phyloP scores from a whole-genome alignment of 2,113 vertebrate genomes.

The Phylloscopus whistleri region DNA sequence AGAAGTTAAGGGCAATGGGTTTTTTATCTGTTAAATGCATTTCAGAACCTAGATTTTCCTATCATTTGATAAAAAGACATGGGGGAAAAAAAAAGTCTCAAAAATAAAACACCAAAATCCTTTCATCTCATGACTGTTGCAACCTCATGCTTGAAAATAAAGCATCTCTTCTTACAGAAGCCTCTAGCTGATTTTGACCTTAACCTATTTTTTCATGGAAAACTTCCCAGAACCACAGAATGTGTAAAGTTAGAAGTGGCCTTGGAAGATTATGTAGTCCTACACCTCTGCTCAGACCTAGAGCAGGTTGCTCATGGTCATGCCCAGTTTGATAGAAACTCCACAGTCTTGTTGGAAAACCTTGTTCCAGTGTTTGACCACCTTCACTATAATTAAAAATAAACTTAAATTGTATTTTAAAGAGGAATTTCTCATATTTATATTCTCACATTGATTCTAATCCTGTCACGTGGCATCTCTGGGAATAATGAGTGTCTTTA shows the following conservation, averaged over 20 bases:
- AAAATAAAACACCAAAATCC: neutral
- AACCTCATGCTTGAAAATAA: neutral
- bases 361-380: neutral
- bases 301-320: neutral
- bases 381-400: neutral
- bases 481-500: neutral
- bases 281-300: neutral
- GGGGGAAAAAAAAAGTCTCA: neutral
- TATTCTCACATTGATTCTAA: neutral
- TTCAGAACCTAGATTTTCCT: neutral
- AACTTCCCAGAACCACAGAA: neutral
- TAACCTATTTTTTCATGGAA: neutral
- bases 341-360: neutral
- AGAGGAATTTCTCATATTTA: neutral
- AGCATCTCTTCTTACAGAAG: neutral
- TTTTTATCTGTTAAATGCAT: neutral
- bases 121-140: neutral
- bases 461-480: neutral
- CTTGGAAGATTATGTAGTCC: neutral
- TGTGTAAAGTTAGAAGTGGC: neutral
- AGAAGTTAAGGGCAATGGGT: neutral
- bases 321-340: neutral
- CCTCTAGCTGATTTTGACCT: neutral
- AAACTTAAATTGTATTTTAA: neutral
- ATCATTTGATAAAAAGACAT: neutral